Percentiles rank a stretch among this genome's conserved stretches.
Conservation (phyloP, 1,140 invertebrate species). For the Aporrectodea caliginosa region DNA sequence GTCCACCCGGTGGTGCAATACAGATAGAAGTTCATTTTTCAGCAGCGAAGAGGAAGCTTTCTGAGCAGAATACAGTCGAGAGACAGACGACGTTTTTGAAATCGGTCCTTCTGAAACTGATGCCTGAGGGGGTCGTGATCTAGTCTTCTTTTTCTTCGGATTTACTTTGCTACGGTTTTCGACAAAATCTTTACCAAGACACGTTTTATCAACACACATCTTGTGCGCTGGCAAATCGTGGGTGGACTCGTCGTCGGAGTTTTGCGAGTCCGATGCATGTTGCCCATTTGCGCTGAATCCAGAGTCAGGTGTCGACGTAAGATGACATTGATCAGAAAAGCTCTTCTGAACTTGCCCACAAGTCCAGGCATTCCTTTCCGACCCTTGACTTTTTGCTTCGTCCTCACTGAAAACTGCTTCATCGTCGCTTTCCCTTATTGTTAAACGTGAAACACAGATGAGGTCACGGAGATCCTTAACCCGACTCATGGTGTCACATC, state of each 20-base stretch:
- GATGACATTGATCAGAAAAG: constrained; percentile 1
- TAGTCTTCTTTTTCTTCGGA: background rate
- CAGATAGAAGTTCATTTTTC: background rate
- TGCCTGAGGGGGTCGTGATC: background rate
- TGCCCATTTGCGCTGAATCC: constrained; percentile 48
- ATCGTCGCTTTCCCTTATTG: constrained; percentile 46
- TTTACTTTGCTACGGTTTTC: background rate
- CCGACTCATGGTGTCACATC: constrained; percentile 51
- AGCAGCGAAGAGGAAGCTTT: background rate
- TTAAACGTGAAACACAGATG: constrained; percentile 51
- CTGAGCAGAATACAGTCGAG: background rate
- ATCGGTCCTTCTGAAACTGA: background rate
- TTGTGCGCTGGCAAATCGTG: constrained; percentile 20
- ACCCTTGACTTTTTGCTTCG: constrained; percentile 36
- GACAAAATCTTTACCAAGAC: constrained; percentile 19
- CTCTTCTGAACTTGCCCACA: constrained; percentile 11
- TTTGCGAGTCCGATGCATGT: constrained; percentile 9
- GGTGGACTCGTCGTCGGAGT: constrained; percentile 28
- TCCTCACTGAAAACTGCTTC: constrained; percentile 39
- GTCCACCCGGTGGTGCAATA: constrained; percentile 10
- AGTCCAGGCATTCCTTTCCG: constrained; percentile 9
- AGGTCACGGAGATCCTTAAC: constrained; percentile 49
- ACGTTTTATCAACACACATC: too few relatives aligned
- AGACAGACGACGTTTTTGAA: background rate
- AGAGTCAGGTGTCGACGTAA: constrained; percentile 42